These are phyloP conservation scores for Eumeta japonica DNA, from an alignment of 1,140 invertebrate genomes.

Conservation along the genomic window DNA sequence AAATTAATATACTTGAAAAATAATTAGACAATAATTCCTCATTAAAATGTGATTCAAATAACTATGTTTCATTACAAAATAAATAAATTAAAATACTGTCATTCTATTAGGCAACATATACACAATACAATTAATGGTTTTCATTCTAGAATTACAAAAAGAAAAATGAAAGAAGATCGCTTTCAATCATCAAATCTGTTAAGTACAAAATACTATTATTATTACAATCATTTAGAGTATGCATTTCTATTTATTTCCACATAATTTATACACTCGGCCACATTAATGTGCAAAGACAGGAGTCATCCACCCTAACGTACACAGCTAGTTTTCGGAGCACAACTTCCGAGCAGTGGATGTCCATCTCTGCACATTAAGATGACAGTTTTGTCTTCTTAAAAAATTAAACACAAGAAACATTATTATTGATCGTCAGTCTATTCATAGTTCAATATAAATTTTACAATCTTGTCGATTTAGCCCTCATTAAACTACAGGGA, in stretches of 20 bases:
- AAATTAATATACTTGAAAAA: too few relatives aligned
- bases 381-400: slow-evolving; percentile 55
- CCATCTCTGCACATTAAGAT: too few relatives aligned
- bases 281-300: too few relatives aligned
- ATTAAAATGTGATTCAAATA: too few relatives aligned
- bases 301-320: too few relatives aligned
- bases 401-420: slow-evolving; percentile 57
- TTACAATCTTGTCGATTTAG: slow-evolving; percentile 55
- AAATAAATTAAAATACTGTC: slow-evolving; percentile 52
- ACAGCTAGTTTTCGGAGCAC: too few relatives aligned
- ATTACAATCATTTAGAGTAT: slow-evolving; percentile 21
- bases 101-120: slow-evolving; percentile 48
- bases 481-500: too few relatives aligned
- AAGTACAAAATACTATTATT: slow-evolving; percentile 39
- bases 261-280: slow-evolving; percentile 55
- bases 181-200: slow-evolving; percentile 44
- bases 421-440: slow-evolving; percentile 58
- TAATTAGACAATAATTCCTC: too few relatives aligned
- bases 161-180: slow-evolving; percentile 49
- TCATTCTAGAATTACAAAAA: too few relatives aligned
- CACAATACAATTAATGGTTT: slow-evolving; percentile 21
- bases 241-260: slow-evolving; percentile 35
- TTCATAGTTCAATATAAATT: slow-evolving; percentile 55
- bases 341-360: too few relatives aligned
- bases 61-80: slow-evolving; percentile 13